Evolutionary conservation across 37 sponge, comb jelly and placozoan species (phyloP), one percentile per base, ranked within the genome.

Genomic region (Diacarnus erythraeanus): DNA sequence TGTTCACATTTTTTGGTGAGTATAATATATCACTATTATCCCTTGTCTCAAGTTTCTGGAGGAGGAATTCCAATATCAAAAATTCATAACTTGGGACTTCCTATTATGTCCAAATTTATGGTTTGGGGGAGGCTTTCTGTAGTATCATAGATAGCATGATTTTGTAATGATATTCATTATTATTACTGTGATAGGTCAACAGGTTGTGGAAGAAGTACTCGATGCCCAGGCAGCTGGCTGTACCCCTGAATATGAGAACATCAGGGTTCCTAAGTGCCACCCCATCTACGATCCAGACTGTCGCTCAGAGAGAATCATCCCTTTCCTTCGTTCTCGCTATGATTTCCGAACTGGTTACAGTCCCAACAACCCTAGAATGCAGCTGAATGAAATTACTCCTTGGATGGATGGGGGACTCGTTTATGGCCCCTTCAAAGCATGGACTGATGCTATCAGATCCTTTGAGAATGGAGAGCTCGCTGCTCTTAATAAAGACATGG

Each of bases 351-450:
- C 94, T 38, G 98, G 98, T 20, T 88, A 91, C 68, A 43, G 66
- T 36, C 94, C 98, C 20, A 86, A 92, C 73, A 86, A 78, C 29
- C 98, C 98, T 2, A 72, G 98, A 42, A 71, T 86, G 87, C 98
- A 97, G 90, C 83, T 97, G 78, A 97, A 97, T 47, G 93, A 94
- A 60, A 94, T 97, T 74, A 94, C 93, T 20, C 95, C 98, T 1
- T 97, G 93, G 90, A 73, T 97, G 23, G 98, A 97, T 69, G 98
- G 92, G 18, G 90, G 93, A 1, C 84, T 94, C 33, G 77, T 97
- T 69, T 97, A 97, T 61, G 98, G 98, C 21, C 79, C 86, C 21
- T 75, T 77, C 77, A 97, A 97, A 82, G 93, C 93, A 5, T 97
- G 98, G 98, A 86, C 93, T 0, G 98, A 97, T 83, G 87, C 88